phyloP scores from a whole-genome alignment of 1,140 invertebrate genomes.

The Nymphalis io region DNA sequence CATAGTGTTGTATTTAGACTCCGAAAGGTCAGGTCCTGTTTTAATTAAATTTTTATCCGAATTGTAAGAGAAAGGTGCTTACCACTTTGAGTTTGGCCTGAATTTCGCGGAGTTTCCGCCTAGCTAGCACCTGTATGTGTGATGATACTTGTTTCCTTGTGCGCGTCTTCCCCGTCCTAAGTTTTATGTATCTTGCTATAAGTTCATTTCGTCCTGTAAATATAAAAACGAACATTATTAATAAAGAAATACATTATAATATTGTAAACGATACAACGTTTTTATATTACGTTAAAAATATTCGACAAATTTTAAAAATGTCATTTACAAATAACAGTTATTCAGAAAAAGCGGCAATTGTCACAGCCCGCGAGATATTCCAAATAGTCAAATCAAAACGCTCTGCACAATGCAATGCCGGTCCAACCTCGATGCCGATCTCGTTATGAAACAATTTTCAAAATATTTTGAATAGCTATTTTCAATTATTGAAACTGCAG shows the following conservation, averaged over 20 bases:
- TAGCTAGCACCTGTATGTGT: constrained; percentile 99
- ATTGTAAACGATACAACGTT: too few species aligned
- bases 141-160: constrained; percentile 99
- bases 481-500: constrained; percentile 79
- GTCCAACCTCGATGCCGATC: constrained; percentile 47
- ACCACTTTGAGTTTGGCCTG: constrained; percentile 98
- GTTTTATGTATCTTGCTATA: constrained; percentile 99
- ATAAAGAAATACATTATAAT: not conserved
- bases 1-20: not conserved
- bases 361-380: constrained; percentile 64
- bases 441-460: constrained; percentile 79
- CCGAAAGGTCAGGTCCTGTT: constrained; percentile 11
- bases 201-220: constrained; percentile 98
- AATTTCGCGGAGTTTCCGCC: constrained; percentile 98
- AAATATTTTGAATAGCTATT: constrained; percentile 80
- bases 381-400: constrained; percentile 59
- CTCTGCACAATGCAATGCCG: constrained; percentile 59
- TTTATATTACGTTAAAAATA: not conserved
- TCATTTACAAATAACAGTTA: constrained; percentile 25
- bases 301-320: not conserved
- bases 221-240: constrained; percentile 37
- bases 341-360: constrained; percentile 49
- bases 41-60: constrained; percentile 30
- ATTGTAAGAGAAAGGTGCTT: constrained; percentile 65
- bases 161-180: constrained; percentile 98